Conservation (phyloP, 1,140 invertebrate genomes). For the Carposina sasakii region DNA sequence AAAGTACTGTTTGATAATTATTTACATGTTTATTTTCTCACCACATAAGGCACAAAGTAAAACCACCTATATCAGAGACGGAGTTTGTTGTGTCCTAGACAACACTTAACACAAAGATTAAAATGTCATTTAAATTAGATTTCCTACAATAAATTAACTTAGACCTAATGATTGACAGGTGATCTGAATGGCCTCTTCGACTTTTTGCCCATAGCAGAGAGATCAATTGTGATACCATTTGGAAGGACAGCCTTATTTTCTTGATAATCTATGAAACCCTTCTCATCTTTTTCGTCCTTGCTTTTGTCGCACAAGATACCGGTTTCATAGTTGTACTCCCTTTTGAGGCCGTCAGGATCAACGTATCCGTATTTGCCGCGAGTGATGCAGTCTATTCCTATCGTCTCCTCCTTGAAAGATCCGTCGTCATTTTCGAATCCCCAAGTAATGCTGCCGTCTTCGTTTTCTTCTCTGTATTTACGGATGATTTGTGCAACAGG, state of each 20-base stretch:
- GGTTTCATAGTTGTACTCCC: slow-evolving; percentile 82
- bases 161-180: slow-evolving; percentile 45
- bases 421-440: slow-evolving; percentile 89
- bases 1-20: not conserved
- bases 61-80: slow-evolving; percentile 11
- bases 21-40: slow-evolving; percentile 24
- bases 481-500: slow-evolving; percentile 82
- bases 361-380: slow-evolving; percentile 88
- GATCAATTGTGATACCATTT: slow-evolving; percentile 80
- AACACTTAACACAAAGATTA: slow-evolving; percentile 33
- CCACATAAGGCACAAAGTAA: slow-evolving; percentile 17
- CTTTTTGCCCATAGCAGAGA: slow-evolving; percentile 79
- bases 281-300: slow-evolving; percentile 74
- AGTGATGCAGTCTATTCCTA: slow-evolving; percentile 85
- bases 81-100: slow-evolving; percentile 8
- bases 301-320: slow-evolving; percentile 79
- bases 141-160: slow-evolving; percentile 62
- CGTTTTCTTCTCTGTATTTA: slow-evolving; percentile 85
- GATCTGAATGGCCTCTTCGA: slow-evolving; percentile 75
- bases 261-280: slow-evolving; percentile 81
- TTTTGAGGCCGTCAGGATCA: slow-evolving; percentile 83
- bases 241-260: slow-evolving; percentile 80
- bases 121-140: slow-evolving; percentile 50
- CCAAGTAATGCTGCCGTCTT: slow-evolving; percentile 88
- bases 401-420: slow-evolving; percentile 85